These are phyloP conservation scores for Lucinisca nassula DNA, from an alignment of 2,888 invertebrate species.

Conservation along the genomic window DNA sequence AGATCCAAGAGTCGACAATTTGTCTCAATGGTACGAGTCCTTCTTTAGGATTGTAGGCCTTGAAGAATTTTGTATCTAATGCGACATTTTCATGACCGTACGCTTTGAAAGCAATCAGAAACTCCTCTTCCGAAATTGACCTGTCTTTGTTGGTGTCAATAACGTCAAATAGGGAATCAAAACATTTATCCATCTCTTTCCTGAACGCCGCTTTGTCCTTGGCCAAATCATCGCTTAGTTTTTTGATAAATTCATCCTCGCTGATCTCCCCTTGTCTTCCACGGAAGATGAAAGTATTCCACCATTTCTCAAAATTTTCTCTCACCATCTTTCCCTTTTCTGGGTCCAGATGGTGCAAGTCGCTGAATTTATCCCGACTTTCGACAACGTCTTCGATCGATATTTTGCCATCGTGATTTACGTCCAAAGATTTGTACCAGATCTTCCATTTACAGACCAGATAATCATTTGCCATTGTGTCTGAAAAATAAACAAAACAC, in stretches of 20 bases:
- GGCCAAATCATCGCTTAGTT: conserved; percentile 41
- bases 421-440: conserved; percentile 76
- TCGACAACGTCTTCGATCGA: conserved; percentile 76
- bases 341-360: conserved; percentile 66
- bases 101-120: conserved; percentile 74
- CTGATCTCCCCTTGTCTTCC: conserved; percentile 60
- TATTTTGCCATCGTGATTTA: conserved; percentile 77
- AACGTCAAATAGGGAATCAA: conserved; percentile 71
- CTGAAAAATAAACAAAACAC: not conserved
- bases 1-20: conserved; percentile 72
- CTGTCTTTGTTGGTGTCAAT: conserved; percentile 76
- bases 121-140: conserved; percentile 73
- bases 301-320: conserved; percentile 70
- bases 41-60: conserved; percentile 57
- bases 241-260: conserved; percentile 59
- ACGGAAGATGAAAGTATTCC: conserved; percentile 71
- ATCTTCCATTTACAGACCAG: conserved; percentile 72
- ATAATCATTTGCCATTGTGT: conserved; percentile 65
- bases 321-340: conserved; percentile 59
- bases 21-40: conserved; percentile 68
- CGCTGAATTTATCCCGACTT: conserved; percentile 72
- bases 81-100: conserved; percentile 75
- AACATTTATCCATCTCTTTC: conserved; percentile 64
- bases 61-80: conserved; percentile 68
- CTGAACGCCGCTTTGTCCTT: conserved; percentile 60